A percentile compares a stretch with the other conserved stretches of the same genome.
These are phyloP conservation scores for Pycnonotus jocosus DNA, from an alignment of 2,113 vertebrate genomes.

Conservation along the genomic window DNA sequence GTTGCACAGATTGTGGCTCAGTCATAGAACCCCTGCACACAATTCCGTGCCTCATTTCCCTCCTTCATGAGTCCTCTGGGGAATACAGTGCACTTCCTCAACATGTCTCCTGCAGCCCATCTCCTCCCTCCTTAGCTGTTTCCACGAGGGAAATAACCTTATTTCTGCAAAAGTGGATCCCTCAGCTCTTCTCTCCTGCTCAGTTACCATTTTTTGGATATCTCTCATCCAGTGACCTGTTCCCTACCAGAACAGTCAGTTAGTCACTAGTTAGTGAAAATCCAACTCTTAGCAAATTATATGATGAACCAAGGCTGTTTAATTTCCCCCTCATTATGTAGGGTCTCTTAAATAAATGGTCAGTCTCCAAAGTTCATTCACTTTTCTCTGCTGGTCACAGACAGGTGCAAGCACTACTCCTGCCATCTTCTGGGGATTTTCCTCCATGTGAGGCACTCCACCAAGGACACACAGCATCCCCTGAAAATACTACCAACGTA, in stretches of 20 bases:
- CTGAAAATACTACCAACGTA: neutral
- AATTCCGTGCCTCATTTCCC: neutral
- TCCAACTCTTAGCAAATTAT: neutral
- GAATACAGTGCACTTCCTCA: neutral
- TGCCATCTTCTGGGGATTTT: neutral
- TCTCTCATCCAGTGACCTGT: neutral
- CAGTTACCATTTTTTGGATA: neutral
- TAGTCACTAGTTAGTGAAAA: neutral
- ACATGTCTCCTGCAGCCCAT: neutral
- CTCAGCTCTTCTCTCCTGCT: neutral
- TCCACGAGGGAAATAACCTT: neutral
- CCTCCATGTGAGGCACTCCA: neutral
- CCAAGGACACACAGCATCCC: neutral
- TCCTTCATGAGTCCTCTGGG: neutral
- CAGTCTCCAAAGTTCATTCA: neutral
- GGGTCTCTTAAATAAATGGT: neutral
- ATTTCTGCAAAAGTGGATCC: neutral
- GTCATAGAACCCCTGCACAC: neutral
- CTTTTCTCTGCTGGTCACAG: neutral
- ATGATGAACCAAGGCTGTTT: neutral
- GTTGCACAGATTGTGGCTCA: neutral
- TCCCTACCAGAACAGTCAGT: neutral
- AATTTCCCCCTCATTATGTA: neutral
- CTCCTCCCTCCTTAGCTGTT: neutral
- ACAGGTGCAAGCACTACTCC: neutral